Evolutionary conservation across 1,140 invertebrate genomes (phyloP).

Genomic region (Sogatella furcifera): DNA sequence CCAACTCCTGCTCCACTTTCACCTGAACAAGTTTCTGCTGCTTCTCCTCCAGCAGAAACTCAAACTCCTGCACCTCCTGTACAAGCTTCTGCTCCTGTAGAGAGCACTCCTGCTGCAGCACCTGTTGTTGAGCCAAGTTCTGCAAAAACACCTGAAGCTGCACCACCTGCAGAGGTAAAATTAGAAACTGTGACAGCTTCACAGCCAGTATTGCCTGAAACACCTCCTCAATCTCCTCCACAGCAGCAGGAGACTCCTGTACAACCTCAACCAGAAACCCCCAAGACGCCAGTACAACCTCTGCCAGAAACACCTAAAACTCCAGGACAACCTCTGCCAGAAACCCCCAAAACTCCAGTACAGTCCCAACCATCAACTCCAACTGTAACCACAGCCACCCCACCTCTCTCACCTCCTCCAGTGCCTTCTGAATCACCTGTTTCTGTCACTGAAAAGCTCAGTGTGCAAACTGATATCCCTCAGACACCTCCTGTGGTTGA

Average conservation of each 20-base stretch:
- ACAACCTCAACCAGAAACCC: conserved; percentile 13
- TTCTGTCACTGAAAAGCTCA: not conserved
- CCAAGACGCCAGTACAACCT: conserved; percentile 10
- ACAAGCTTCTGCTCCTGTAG: conserved; percentile 6
- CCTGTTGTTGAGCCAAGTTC: conserved; percentile 4
- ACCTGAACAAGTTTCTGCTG: conserved; percentile 8
- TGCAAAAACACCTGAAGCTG: conserved; percentile 16
- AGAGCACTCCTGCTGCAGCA: conserved; percentile 13
- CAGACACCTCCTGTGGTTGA: conserved; percentile 8
- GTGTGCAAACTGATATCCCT: not conserved
- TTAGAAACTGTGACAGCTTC: conserved; percentile 18
- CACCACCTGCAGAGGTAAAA: conserved; percentile 12
- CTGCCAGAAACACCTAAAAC: conserved; percentile 13
- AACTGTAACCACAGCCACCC: conserved; percentile 14
- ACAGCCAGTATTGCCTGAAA: conserved; percentile 13
- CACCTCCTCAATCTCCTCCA: too few relatives aligned
- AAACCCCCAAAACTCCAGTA: conserved; percentile 12
- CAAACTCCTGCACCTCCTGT: conserved; percentile 6
- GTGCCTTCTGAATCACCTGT: not conserved
- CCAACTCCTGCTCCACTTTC: not conserved
- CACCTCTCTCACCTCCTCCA: not conserved
- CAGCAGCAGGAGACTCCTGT: conserved; percentile 20
- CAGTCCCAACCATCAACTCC: conserved; percentile 24
- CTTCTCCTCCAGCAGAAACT: conserved; percentile 15
- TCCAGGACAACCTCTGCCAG: conserved; percentile 16